Conservation (phyloP, 2,888 invertebrate species). For the Drosophila dives region DNA sequence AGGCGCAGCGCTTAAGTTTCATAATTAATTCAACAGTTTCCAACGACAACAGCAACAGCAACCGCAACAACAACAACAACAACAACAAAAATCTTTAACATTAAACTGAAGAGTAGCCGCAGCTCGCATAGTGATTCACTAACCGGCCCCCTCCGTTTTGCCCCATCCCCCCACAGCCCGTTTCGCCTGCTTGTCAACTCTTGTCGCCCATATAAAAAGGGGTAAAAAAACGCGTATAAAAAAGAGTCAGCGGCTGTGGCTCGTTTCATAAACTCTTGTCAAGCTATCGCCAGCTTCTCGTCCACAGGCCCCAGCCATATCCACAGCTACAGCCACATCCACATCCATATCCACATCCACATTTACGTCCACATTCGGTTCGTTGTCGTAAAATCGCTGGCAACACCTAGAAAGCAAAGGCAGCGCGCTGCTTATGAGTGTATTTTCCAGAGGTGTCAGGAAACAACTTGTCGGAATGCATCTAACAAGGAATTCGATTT, state of each 20-base stretch:
- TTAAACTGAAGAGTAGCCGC: slow-evolving; percentile 45
- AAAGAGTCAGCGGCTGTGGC: slow-evolving; percentile 61
- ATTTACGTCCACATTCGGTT: slow-evolving; percentile 20
- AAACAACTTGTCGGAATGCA: slow-evolving; percentile 86
- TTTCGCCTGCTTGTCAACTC: slow-evolving; percentile 66
- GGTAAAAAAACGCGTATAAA: neutral
- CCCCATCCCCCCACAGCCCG: slow-evolving; percentile 6
- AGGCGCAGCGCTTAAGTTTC: slow-evolving; percentile 74
- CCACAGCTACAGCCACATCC: slow-evolving; percentile 11
- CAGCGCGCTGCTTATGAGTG: slow-evolving; percentile 72
- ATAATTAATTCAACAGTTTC: slow-evolving; percentile 73
- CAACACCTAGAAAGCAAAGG: slow-evolving; percentile 73
- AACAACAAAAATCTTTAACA: slow-evolving; percentile 15
- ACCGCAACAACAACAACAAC: slow-evolving; percentile 25
- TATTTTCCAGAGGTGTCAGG: slow-evolving; percentile 85
- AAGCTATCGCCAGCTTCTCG: slow-evolving; percentile 70
- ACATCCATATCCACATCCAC: slow-evolving; percentile 22
- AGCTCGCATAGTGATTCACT: slow-evolving; percentile 67
- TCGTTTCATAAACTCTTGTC: slow-evolving; percentile 80
- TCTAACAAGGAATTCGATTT: slow-evolving; percentile 86
- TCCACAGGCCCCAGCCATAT: slow-evolving; percentile 26
- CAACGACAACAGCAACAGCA: slow-evolving; percentile 31
- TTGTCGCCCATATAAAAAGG: slow-evolving; percentile 65
- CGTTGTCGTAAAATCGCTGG: slow-evolving; percentile 73
- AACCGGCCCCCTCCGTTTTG: slow-evolving; percentile 64